These are phyloP conservation scores for Trichogramma pretiosum DNA, from an alignment of 1,140 invertebrate species.

Conservation along the genomic window DNA sequence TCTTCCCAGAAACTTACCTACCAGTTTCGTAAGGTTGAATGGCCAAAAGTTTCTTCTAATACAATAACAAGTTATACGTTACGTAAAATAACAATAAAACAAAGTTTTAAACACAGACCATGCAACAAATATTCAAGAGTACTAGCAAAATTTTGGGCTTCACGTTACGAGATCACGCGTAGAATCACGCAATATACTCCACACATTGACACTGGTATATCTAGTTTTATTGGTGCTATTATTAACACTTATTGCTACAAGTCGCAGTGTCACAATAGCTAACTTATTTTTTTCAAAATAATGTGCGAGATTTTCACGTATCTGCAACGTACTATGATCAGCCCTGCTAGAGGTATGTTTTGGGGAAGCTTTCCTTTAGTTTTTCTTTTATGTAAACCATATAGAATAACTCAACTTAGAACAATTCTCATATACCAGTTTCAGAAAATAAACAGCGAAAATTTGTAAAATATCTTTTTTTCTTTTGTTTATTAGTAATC, in stretches of 20 bases:
- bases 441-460: too few relatives aligned
- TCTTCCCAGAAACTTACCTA: slow-evolving; percentile 38
- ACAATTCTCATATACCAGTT: too few relatives aligned
- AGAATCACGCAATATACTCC: slow-evolving; percentile 7
- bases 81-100: slow-evolving; percentile 26
- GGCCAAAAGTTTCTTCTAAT: slow-evolving; percentile 36
- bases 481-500: too few relatives aligned
- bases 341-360: slow-evolving; percentile 40
- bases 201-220: too few relatives aligned
- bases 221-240: too few relatives aligned
- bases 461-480: too few relatives aligned
- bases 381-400: too few relatives aligned
- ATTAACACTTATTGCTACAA: too few relatives aligned
- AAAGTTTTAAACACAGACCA: slow-evolving; percentile 33
- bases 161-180: slow-evolving; percentile 21
- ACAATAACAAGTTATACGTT: slow-evolving; percentile 28
- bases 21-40: slow-evolving; percentile 31
- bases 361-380: slow-evolving; percentile 40
- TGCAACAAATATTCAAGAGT: slow-evolving; percentile 34
- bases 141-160: slow-evolving; percentile 28
- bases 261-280: too few relatives aligned
- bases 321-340: slow-evolving; percentile 27
- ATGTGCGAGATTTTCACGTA: too few relatives aligned
- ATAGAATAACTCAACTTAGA: too few relatives aligned
- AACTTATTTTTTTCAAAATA: too few relatives aligned